Evolutionary conservation across 2,797 vertebrate genomes (phyloP).

Genomic region (Muscicapa comitata): DNA sequence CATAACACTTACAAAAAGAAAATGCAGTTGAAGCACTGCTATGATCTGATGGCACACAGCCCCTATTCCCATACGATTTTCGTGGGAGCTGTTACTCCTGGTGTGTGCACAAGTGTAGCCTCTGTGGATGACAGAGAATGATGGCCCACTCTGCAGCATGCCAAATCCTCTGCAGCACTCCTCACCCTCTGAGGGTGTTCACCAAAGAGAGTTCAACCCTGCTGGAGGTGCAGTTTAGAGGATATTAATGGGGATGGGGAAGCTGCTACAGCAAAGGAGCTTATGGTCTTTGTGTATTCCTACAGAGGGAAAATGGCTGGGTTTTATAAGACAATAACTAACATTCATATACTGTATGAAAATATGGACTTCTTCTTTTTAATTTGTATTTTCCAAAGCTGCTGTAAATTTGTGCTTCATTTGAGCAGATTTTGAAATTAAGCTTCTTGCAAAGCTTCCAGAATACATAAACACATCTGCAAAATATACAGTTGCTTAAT

Average conservation of each 20-base stretch:
- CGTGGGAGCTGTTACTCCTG: not conserved
- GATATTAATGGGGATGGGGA: not conserved
- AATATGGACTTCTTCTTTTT: not conserved
- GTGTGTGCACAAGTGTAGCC: not conserved
- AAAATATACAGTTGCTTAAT: not conserved
- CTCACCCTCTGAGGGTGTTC: not conserved
- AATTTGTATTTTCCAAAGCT: not conserved
- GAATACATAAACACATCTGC: not conserved
- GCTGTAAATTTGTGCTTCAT: not conserved
- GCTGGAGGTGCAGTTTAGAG: not conserved
- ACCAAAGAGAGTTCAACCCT: not conserved
- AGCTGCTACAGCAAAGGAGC: not conserved
- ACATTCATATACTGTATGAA: not conserved
- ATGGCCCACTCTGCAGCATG: not conserved
- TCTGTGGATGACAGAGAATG: not conserved
- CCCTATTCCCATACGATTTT: not conserved
- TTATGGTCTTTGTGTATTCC: not conserved
- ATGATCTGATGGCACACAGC: not conserved
- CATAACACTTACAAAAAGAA: not conserved
- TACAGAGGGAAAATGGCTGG: not conserved
- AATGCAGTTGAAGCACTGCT: not conserved
- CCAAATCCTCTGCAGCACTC: not conserved
- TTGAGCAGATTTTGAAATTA: not conserved
- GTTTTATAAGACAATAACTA: not conserved
- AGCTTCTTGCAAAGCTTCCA: not conserved